phyloP scores from a whole-genome alignment of 2,113 vertebrate genomes.

The Noctilio leporinus region DNA sequence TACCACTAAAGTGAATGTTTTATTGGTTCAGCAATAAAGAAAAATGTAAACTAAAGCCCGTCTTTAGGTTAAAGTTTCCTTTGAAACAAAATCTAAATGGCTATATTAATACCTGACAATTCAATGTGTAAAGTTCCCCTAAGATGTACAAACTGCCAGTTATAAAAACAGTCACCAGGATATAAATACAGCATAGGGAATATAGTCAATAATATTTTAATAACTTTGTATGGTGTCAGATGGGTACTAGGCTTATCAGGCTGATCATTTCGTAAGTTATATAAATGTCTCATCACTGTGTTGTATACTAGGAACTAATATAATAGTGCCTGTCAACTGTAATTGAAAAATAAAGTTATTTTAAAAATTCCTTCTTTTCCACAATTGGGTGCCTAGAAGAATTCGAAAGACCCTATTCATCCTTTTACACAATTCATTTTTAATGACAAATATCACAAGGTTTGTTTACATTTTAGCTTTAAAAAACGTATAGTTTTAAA shows the following conservation, averaged over 20 bases:
- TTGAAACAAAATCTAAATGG: constrained; percentile 15
- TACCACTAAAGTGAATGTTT: not conserved
- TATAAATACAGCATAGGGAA: not conserved
- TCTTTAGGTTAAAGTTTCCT: not conserved
- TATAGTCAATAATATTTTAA: not conserved
- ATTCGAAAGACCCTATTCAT: not conserved
- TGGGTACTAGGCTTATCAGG: not conserved
- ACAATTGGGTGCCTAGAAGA: not conserved
- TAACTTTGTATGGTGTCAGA: not conserved
- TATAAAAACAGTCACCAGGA: not conserved
- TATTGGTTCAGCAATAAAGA: constrained; percentile 10
- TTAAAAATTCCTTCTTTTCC: not conserved
- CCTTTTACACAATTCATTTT: not conserved
- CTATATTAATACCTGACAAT: not conserved
- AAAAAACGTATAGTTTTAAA: not conserved
- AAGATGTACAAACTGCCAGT: not conserved
- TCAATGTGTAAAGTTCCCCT: not conserved
- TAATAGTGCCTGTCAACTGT: not conserved
- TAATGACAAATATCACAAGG: constrained; percentile 14
- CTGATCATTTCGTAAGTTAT: not conserved
- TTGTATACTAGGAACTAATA: not conserved
- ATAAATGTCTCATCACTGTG: not conserved
- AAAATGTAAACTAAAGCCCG: constrained; percentile 7
- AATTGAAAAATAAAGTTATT: not conserved
- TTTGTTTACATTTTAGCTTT: constrained; percentile 23